Conservation (phyloP, 2,113 vertebrate species). For the Tachycineta bicolor region DNA sequence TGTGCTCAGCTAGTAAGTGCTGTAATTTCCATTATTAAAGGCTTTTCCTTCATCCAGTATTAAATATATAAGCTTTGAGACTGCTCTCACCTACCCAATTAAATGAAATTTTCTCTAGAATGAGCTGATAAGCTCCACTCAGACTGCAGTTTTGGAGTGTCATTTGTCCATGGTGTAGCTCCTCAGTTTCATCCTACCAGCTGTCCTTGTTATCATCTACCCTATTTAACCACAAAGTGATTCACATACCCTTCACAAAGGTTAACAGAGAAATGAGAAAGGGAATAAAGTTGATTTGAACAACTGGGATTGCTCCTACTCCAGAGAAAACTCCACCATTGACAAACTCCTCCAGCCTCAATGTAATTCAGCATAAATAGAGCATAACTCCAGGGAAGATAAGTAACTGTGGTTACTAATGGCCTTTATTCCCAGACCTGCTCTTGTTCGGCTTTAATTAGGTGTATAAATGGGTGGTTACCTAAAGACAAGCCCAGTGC, state of each 20-base stretch:
- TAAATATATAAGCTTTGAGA: not conserved
- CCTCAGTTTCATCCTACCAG: not conserved
- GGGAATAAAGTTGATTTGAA: not conserved
- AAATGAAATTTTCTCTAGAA: constrained; percentile 8
- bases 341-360: not conserved
- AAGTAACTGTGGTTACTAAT: not conserved
- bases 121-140: not conserved
- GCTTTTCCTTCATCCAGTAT: not conserved
- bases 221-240: not conserved
- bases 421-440: not conserved
- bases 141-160: not conserved
- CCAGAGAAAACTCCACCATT: accelerated
- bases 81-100: not conserved
- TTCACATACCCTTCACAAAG: not conserved
- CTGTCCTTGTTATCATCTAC: not conserved
- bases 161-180: not conserved
- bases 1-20: not conserved
- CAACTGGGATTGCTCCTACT: not conserved
- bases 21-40: constrained; percentile 9
- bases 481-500: not conserved
- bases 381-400: not conserved
- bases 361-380: not conserved
- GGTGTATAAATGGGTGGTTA: not conserved
- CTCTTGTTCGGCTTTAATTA: not conserved
- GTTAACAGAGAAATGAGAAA: not conserved